phyloP scores from a whole-genome alignment of 2,797 vertebrate genomes.

The Arnoldichthys spilopterus region DNA sequence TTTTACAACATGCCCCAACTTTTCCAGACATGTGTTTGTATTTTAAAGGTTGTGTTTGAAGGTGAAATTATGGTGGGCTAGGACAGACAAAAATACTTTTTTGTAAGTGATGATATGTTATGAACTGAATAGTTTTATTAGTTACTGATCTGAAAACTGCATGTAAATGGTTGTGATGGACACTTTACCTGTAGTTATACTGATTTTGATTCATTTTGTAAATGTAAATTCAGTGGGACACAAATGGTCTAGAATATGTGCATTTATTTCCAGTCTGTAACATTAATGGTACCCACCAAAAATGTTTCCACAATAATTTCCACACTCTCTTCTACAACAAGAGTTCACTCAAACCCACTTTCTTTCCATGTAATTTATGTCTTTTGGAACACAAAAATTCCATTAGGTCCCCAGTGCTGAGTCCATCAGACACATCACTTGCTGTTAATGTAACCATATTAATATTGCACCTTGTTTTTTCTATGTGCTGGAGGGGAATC shows the following conservation, averaged over 20 bases:
- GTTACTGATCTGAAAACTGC: no score
- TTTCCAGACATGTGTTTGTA: no score
- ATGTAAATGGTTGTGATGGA: no score
- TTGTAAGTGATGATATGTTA: no score
- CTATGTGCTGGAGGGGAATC: slow-evolving; percentile 27
- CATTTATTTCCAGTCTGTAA: background rate
- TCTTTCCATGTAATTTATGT: slow-evolving; percentile 30
- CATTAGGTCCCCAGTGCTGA: slow-evolving; percentile 35
- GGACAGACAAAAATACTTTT: no score
- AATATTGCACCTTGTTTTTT: slow-evolving; percentile 48
- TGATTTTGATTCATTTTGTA: no score
- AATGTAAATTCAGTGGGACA: no score
- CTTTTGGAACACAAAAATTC: slow-evolving; percentile 39
- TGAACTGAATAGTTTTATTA: no score
- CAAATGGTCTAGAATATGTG: background rate
- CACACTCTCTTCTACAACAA: background rate
- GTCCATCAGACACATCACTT: slow-evolving; percentile 28
- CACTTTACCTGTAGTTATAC: no score
- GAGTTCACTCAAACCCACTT: background rate
- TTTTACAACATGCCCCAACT: no score
- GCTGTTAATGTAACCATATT: slow-evolving; percentile 51
- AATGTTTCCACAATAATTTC: background rate
- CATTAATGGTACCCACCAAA: background rate
- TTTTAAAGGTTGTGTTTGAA: no score
- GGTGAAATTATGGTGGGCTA: no score